Conservation (phyloP, 2,888 invertebrate genomes). For the Caenorhabditis japonica region DNA sequence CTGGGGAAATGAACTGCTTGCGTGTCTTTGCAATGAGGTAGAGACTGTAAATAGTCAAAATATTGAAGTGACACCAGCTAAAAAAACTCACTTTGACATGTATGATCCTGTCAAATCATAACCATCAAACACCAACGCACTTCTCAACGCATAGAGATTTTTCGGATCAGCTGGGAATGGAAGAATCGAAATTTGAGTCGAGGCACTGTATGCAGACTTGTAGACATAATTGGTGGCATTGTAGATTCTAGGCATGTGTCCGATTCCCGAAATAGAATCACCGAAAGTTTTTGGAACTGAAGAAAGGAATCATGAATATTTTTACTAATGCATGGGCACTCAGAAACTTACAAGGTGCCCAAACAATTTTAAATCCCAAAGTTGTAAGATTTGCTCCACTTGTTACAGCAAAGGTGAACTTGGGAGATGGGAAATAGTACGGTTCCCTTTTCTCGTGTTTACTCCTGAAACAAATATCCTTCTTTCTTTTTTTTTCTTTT, state of each 20-base stretch:
- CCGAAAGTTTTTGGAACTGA: constrained; percentile 9
- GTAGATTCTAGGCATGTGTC: neutral
- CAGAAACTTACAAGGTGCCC: constrained; percentile 11
- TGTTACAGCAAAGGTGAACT: constrained; percentile 10
- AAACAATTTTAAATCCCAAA: constrained; percentile 19
- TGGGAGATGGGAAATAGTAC: constrained; percentile 22
- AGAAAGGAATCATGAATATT: neutral
- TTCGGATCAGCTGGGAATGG: constrained; percentile 4
- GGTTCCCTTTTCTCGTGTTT: constrained; percentile 20
- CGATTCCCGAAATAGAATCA: neutral
- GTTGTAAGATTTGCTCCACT: constrained; percentile 3
- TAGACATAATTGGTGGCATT: neutral
- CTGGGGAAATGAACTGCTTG: too few species aligned
- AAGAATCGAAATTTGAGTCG: constrained; percentile 7
- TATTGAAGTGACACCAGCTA: too few species aligned
- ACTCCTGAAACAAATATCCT: constrained; percentile 1
- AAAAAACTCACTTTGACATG: constrained; percentile 8
- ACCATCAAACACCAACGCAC: constrained; percentile 21
- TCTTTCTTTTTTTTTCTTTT: too few species aligned
- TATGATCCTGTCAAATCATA: constrained; percentile 3
- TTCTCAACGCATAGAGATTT: constrained; percentile 3
- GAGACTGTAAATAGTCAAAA: too few species aligned
- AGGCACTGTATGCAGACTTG: constrained; percentile 8
- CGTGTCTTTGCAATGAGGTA: too few species aligned
- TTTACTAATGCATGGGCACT: too few species aligned